Base-by-base conservation (phyloP, 2,888 invertebrate species). In the Odontocolon sp. region DNA sequence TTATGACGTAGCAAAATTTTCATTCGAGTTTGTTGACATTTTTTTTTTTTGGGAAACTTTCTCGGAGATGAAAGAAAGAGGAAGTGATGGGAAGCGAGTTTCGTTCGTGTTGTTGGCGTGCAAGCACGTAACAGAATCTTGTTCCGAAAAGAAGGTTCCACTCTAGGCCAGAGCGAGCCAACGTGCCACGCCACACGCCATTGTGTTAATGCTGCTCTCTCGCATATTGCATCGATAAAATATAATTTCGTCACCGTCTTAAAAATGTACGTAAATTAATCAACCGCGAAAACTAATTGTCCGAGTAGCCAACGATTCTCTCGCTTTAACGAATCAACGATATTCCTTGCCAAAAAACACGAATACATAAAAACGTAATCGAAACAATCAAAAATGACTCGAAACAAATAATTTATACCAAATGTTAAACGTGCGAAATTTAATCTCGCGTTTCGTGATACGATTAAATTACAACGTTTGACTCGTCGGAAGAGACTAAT, bases 171-270 rank as follows among this genome's bases (percentile, higher is more conserved):
- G 66, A 67, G 38, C 54, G 67, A 50, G 47, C 57, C 40, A 76
- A 38, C 54, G 61, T 63, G 71, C 76, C 71, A 71, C 66, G 66
- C 69, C 75, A 59, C 64, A 64, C 76, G 70, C 76, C 71, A 76
- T 76, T 71, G 67, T 76, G 71, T 63, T 71, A 45, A 71, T 67
- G 67, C 61, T 63, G 54, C 40, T 47, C 67, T 47, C 67, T 9
- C 8, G 5, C 9, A 61, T 26, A 71, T 54, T 61, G 61, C 54
- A 70, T 71, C 52, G 45, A 45, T 28, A 18, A 69, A 50, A 38
- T 42, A 56, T 11, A 40, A 36, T 64, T 69, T 64, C 36, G 26
- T 26, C 31, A 40, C 45, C 4, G 16, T 56, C 28, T 9, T n/a
- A n/a, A n/a, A 18, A 31, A 5, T 36, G 47, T 14, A 16, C 36